phyloP scores from a whole-genome alignment of 2,888 invertebrate species.

The Rugalucina vietnamica region DNA sequence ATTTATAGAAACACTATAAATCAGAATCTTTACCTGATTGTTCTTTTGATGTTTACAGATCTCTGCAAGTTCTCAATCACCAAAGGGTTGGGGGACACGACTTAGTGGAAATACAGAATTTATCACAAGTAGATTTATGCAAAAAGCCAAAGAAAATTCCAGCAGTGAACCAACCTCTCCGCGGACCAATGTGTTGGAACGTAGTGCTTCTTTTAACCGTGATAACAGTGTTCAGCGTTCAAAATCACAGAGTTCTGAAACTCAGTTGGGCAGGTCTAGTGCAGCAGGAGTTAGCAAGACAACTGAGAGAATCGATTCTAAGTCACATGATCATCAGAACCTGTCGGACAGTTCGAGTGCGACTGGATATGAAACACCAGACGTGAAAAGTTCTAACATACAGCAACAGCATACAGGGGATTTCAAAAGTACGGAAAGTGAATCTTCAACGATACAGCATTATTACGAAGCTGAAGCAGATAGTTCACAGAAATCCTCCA shows the following conservation, averaged over 20 bases:
- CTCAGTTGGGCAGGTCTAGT: slow-evolving; percentile 30
- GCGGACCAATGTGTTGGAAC: background rate
- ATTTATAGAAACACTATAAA: no score
- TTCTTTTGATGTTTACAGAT: slow-evolving; percentile 14
- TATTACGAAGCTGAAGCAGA: no score
- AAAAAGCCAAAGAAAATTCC: slow-evolving; percentile 37
- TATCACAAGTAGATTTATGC: slow-evolving; percentile 43
- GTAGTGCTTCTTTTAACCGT: background rate
- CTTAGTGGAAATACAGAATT: slow-evolving; percentile 60
- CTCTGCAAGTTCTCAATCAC: background rate
- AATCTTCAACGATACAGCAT: no score
- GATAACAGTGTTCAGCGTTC: background rate
- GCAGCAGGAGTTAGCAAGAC: no score
- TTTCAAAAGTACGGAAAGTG: no score
- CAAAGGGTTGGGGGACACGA: slow-evolving; percentile 22
- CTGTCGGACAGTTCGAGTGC: slow-evolving; percentile 29
- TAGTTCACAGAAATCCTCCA: background rate
- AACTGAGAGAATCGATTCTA: no score
- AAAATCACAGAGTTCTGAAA: slow-evolving; percentile 42
- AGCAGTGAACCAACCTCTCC: background rate
- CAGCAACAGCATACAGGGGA: no score
- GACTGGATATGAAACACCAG: no score
- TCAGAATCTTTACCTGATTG: background rate
- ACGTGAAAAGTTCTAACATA: no score
- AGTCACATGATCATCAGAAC: no score